phyloP scores from a whole-genome alignment of 1,140 invertebrate genomes.

The Oncopeltus fasciatus region DNA sequence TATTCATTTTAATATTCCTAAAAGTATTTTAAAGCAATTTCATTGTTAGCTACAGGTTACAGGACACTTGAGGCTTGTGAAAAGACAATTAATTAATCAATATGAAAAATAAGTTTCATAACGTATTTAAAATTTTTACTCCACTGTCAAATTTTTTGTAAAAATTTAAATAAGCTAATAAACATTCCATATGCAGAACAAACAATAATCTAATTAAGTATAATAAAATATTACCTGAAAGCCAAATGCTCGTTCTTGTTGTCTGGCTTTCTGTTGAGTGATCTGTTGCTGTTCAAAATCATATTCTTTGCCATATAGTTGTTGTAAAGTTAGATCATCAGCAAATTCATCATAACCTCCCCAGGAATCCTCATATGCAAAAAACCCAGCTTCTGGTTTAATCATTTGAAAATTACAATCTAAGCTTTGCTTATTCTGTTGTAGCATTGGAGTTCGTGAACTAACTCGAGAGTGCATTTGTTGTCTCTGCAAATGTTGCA shows the following conservation, averaged over 20 bases:
- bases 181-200: too few species aligned
- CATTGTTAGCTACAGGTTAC: too few species aligned
- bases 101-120: too few species aligned
- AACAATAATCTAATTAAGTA: too few species aligned
- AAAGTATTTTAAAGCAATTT: too few species aligned
- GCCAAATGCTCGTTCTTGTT: neutral
- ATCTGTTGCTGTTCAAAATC: constrained; percentile 6
- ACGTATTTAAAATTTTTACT: too few species aligned
- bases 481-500: constrained; percentile 15
- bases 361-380: constrained; percentile 14
- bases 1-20: too few species aligned
- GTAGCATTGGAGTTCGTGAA: constrained; percentile 5
- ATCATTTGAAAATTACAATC: constrained; percentile 3
- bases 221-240: constrained; percentile 12
- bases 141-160: too few species aligned
- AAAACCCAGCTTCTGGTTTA: constrained; percentile 10
- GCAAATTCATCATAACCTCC: constrained; percentile 2
- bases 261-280: neutral
- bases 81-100: too few species aligned
- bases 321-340: constrained; percentile 3
- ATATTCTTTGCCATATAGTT: constrained; percentile 11
- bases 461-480: constrained; percentile 10
- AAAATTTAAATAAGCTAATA: too few species aligned
- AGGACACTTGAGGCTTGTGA: too few species aligned
- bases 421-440: constrained; percentile 10